A percentile compares a stretch with the other conserved stretches of the same genome.
phyloP scores from a whole-genome alignment of 2,888 invertebrate species.

The Helobdella robusta region DNA sequence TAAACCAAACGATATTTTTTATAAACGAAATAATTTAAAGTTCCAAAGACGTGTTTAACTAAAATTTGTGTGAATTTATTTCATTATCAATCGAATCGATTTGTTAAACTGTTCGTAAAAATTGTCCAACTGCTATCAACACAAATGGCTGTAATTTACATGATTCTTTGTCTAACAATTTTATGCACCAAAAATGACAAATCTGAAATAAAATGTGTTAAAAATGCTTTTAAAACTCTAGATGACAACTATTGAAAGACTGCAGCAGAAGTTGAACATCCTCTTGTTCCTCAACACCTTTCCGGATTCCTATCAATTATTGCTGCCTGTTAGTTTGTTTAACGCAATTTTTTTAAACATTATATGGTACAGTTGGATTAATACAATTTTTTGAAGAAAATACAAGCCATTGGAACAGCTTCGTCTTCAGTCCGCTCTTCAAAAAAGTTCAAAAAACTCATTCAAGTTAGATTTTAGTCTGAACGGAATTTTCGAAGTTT shows the following conservation, averaged over 20 bases:
- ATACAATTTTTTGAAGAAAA: slow-evolving; percentile 67
- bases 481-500: not conserved
- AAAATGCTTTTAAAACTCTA: not conserved
- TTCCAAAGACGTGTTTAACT: too few relatives aligned
- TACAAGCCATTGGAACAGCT: slow-evolving; percentile 86
- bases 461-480: slow-evolving; percentile 59
- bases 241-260: slow-evolving; percentile 13
- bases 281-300: slow-evolving; percentile 8
- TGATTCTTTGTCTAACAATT: too few relatives aligned
- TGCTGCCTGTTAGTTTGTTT: not conserved
- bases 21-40: too few relatives aligned
- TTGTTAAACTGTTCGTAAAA: too few relatives aligned
- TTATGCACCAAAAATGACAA: too few relatives aligned
- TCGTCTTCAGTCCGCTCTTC: slow-evolving; percentile 85
- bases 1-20: too few relatives aligned
- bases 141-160: too few relatives aligned
- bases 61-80: too few relatives aligned
- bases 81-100: too few relatives aligned
- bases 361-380: too few relatives aligned
- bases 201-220: too few relatives aligned
- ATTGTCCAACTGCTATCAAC: too few relatives aligned
- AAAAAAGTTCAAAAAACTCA: slow-evolving; percentile 69
- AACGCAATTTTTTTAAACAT: not conserved
- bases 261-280: slow-evolving; percentile 13
- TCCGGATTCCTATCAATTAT: not conserved